A percentile compares a stretch with the other conserved stretches of the same genome.
Conservation (phyloP, 2,113 vertebrate species). For the Enhydra lutris region DNA sequence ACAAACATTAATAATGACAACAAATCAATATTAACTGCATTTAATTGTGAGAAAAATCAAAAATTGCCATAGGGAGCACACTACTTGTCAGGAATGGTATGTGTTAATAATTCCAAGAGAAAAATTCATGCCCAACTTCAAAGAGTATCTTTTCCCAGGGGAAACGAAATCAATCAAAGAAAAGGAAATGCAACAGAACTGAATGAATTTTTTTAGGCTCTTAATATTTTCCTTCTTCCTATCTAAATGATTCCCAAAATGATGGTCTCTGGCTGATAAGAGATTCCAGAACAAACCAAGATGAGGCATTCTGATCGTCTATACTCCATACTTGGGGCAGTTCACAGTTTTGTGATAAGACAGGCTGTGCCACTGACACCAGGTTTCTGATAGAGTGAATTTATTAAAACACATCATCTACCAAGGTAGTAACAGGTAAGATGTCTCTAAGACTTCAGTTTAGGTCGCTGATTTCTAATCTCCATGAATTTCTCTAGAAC, state of each 20-base stretch:
- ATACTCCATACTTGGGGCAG: neutral
- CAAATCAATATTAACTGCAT: constrained; percentile 4
- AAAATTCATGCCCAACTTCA: constrained; percentile 42
- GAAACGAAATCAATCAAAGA: constrained; percentile 56
- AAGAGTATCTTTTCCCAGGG: constrained; percentile 53
- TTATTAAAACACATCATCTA: constrained; percentile 45
- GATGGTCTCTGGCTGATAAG: neutral
- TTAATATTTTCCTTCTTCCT: constrained; percentile 39
- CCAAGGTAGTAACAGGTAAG: constrained; percentile 15
- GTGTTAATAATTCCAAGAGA: constrained; percentile 47
- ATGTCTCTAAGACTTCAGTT: constrained; percentile 69
- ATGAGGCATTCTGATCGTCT: neutral
- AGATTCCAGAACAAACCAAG: constrained; percentile 7
- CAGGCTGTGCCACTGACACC: neutral
- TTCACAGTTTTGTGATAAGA: neutral
- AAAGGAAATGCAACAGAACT: constrained; percentile 20
- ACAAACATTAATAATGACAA: constrained; percentile 1
- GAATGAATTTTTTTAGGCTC: constrained; percentile 36
- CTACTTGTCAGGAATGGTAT: neutral
- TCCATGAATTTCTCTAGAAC: constrained; percentile 74
- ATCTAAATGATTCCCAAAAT: constrained; percentile 46
- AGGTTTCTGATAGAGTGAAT: neutral
- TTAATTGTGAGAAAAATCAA: constrained; percentile 52
- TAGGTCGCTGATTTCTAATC: constrained; percentile 70
- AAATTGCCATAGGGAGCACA: neutral